Percentiles rank a stretch among this genome's conserved stretches.
These are phyloP conservation scores for Picathartes gymnocephalus DNA, from an alignment of 2,113 vertebrate species.

Conservation along the genomic window DNA sequence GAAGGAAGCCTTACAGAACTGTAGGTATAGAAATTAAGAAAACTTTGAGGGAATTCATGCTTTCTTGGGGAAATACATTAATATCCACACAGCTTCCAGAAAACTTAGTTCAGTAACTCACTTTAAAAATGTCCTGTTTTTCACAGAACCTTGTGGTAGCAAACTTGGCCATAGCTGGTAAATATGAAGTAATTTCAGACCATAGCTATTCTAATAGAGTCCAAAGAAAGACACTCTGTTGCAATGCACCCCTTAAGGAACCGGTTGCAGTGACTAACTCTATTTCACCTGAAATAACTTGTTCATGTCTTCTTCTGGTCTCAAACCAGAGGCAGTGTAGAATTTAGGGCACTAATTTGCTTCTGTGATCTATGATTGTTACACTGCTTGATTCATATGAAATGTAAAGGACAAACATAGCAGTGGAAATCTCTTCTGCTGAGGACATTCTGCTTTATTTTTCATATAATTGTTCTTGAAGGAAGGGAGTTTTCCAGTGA, in stretches of 20 bases:
- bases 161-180: background rate
- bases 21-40: background rate
- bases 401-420: background rate
- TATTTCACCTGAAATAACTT: background rate
- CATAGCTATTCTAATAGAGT: background rate
- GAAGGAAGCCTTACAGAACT: background rate
- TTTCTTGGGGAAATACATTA: background rate
- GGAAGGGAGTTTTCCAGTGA: background rate
- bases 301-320: background rate
- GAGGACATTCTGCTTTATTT: background rate
- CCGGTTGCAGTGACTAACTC: background rate
- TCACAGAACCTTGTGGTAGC: background rate
- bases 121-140: background rate
- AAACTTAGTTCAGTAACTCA: background rate
- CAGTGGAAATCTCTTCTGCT: background rate
- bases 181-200: background rate
- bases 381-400: background rate
- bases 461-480: background rate
- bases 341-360: background rate
- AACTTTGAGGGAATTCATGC: background rate
- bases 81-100: background rate
- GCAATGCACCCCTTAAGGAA: background rate
- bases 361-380: rapidly evolving
- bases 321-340: background rate
- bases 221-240: background rate